phyloP scores from a whole-genome alignment of 1,140 invertebrate species.

The Anagrus nilaparvatae region DNA sequence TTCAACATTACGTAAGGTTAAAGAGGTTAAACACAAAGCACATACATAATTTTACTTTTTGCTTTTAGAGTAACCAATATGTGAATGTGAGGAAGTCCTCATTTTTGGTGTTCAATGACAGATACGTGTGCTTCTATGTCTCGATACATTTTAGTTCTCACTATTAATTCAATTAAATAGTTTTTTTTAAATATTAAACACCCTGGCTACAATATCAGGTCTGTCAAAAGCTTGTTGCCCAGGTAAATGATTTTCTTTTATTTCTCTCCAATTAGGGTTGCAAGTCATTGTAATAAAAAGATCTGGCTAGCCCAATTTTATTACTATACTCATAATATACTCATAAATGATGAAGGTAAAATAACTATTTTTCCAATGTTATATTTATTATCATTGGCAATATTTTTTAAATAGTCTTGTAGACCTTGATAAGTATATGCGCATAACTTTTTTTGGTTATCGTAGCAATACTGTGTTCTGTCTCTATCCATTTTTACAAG shows the following conservation, averaged over 20 bases:
- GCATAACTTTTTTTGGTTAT: no score
- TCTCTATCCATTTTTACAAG: no score
- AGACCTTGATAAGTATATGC: no score
- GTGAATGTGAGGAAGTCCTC: constrained; percentile 39
- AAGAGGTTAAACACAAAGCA: no score
- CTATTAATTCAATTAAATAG: constrained; percentile 10
- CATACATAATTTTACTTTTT: no score
- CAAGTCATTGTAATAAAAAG: constrained; percentile 32
- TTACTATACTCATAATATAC: constrained; percentile 42
- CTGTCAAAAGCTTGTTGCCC: constrained; percentile 23
- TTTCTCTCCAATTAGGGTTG: constrained; percentile 35
- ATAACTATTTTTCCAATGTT: no score
- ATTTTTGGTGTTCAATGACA: constrained; percentile 36
- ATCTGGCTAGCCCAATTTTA: constrained; percentile 28
- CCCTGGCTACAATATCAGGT: no score
- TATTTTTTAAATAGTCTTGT: no score
- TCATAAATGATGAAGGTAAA: constrained; percentile 35
- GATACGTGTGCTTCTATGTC: constrained; percentile 26
- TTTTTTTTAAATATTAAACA: constrained; percentile 13
- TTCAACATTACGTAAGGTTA: no score
- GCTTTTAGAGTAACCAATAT: constrained; percentile 30
- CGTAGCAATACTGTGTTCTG: no score
- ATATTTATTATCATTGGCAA: no score
- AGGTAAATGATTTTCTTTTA: constrained; percentile 22
- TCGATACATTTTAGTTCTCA: constrained; percentile 6